Evolutionary conservation across 2,113 vertebrate genomes (phyloP).

Genomic region (Isichthys henryi): DNA sequence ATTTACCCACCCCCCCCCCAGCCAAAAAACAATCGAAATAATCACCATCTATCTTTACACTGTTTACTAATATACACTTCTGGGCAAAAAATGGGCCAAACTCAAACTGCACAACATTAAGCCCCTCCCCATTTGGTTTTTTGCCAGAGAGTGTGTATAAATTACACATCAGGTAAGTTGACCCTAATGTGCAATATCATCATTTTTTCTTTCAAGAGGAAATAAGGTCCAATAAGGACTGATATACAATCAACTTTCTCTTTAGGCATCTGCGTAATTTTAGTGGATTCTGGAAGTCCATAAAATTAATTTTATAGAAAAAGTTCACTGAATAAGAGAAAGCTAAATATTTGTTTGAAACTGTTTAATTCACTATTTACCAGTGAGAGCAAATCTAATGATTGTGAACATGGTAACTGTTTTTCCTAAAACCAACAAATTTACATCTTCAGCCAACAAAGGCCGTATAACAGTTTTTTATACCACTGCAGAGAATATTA

Average conservation of each 20-base stretch:
- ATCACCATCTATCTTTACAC: neutral
- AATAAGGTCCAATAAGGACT: slow-evolving; percentile 34
- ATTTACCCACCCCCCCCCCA: neutral
- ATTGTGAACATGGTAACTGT: neutral
- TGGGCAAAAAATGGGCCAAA: neutral
- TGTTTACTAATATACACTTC: neutral
- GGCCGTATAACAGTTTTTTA: neutral
- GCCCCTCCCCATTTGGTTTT: neutral
- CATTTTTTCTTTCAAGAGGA: slow-evolving; percentile 11
- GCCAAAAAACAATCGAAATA: neutral
- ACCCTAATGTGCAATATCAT: neutral
- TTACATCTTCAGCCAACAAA: neutral
- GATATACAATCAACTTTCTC: neutral
- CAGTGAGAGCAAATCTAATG: neutral
- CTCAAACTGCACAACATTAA: neutral
- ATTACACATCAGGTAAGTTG: neutral
- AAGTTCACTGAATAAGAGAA: neutral
- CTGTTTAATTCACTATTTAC: neutral
- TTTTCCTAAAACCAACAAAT: neutral
- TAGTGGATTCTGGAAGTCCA: neutral
- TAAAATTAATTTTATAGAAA: neutral
- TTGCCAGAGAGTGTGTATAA: neutral
- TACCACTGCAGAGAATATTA: neutral
- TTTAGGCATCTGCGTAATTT: neutral
- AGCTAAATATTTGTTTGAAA: neutral